These are phyloP conservation scores for Phalacrocorax brasilianus DNA, from an alignment of 2,113 vertebrate species.

Conservation along the genomic window DNA sequence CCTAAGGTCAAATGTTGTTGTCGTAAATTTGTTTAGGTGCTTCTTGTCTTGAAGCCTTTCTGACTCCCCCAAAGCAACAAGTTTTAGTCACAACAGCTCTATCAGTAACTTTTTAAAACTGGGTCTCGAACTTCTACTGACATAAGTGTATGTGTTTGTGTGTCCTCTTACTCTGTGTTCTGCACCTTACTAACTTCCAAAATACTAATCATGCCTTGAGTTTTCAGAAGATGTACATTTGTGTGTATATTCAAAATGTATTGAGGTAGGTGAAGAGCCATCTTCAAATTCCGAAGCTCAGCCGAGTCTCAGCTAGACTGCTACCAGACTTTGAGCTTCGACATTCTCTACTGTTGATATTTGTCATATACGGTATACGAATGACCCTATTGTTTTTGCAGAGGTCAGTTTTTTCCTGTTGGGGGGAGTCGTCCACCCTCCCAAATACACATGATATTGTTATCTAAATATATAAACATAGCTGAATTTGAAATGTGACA, in stretches of 20 bases:
- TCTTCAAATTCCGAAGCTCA: neutral
- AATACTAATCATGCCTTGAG: accelerated
- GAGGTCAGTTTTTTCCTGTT: neutral
- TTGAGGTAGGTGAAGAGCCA: neutral
- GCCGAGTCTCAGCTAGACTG: neutral
- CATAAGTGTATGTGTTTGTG: accelerated
- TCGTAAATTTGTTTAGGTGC: too few species aligned
- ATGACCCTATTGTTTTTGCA: neutral
- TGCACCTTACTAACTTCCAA: neutral
- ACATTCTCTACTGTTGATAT: neutral
- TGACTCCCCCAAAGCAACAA: too few species aligned
- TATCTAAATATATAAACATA: neutral
- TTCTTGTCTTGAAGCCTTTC: too few species aligned
- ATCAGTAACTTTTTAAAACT: neutral
- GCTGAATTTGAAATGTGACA: neutral
- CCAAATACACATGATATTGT: neutral
- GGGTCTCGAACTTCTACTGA: neutral
- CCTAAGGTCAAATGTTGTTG: too few species aligned
- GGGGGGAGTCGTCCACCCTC: neutral
- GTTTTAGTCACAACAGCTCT: too few species aligned
- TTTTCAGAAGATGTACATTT: neutral
- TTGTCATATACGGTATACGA: neutral
- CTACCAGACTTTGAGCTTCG: neutral
- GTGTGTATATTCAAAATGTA: neutral
- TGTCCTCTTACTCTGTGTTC: neutral